Base-by-base conservation (phyloP, 2,888 invertebrate species). In the Cistogaster globosa region DNA sequence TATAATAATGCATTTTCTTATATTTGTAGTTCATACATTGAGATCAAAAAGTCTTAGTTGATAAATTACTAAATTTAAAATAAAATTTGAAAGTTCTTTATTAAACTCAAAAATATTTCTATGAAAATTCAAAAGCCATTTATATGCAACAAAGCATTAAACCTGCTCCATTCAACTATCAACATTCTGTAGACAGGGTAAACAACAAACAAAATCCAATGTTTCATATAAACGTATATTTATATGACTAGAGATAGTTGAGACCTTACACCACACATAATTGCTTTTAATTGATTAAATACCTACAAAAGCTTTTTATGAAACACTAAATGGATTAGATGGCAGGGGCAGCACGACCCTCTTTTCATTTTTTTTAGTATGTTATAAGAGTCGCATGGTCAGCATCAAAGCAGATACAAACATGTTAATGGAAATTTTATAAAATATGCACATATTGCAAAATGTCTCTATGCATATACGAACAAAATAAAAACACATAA, bases 281-380 rank as follows among this genome's bases (percentile, higher is more conserved):
- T 91, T 91, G 91, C 86, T 81, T 88, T 87, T 91, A 92, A 91
- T 91, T 91, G 89, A 90, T 90, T 88, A 88, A 90, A 89, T 87
- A 87, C 76, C 45, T 60, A 83, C 67, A 55, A 68, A 81, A 36
- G 58, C 74, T 42, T 18, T 42, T 16, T n/a, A 76, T 57, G 55
- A 36, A 42, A 18, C 26, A 38, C 12, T 36, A 42, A 79, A 48
- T 18, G 26, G 42, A 18, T 42, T 45, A 20, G 32, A 68, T n/a
- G 51, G 45, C n/a, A 65, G 26, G n/a, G 45, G 32, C 22, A 36
- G 32, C 22, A 36, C 36, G 38, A 55, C 53, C 45, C 65, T 9
- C 22, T 12, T 69, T 69, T 62, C 62, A 42, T 26, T 2, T 32
- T 57, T 72, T 58, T 51, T 38, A 38, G 9, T 58, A 48, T 16